A percentile compares a stretch with the other conserved stretches of the same genome.
These are phyloP conservation scores for Spicauda simplicius DNA, from an alignment of 2,888 invertebrate genomes.

Conservation along the genomic window DNA sequence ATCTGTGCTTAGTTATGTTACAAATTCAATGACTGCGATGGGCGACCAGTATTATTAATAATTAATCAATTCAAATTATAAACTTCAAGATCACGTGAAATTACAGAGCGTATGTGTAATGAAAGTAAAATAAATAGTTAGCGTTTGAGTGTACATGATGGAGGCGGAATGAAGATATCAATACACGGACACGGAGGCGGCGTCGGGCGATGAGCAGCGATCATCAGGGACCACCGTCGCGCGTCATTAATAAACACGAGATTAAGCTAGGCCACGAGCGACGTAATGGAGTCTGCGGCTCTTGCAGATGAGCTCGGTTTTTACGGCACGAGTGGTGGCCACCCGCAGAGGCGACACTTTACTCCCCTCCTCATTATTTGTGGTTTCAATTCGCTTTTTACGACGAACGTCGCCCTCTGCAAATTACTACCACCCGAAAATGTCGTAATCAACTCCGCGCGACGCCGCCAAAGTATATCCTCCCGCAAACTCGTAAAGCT, in stretches of 20 bases:
- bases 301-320: conserved; percentile 79
- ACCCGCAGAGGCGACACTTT: conserved; percentile 75
- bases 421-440: conserved; percentile 61
- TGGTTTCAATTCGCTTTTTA: conserved; percentile 84
- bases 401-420: conserved; percentile 67
- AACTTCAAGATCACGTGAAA: neutral
- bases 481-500: conserved; percentile 29
- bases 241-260: conserved; percentile 75
- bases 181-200: conserved; percentile 42
- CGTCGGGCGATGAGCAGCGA: conserved; percentile 42
- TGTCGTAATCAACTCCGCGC: conserved; percentile 56
- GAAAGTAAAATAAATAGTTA: conserved; percentile 28
- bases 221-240: conserved; percentile 62
- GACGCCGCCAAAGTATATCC: conserved; percentile 11
- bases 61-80: too few relatives aligned
- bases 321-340: conserved; percentile 81
- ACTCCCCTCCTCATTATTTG: conserved; percentile 76
- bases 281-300: conserved; percentile 69
- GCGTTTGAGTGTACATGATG: conserved; percentile 29
- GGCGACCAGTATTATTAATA: too few relatives aligned
- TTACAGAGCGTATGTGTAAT: conserved; percentile 7
- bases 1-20: too few relatives aligned
- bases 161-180: conserved; percentile 58
- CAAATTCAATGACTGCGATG: too few relatives aligned
- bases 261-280: conserved; percentile 71